A percentile compares a stretch with the other conserved stretches of the same genome.
Evolutionary conservation across 2,797 vertebrate species (phyloP).

Genomic region (Clangula hyemalis): DNA sequence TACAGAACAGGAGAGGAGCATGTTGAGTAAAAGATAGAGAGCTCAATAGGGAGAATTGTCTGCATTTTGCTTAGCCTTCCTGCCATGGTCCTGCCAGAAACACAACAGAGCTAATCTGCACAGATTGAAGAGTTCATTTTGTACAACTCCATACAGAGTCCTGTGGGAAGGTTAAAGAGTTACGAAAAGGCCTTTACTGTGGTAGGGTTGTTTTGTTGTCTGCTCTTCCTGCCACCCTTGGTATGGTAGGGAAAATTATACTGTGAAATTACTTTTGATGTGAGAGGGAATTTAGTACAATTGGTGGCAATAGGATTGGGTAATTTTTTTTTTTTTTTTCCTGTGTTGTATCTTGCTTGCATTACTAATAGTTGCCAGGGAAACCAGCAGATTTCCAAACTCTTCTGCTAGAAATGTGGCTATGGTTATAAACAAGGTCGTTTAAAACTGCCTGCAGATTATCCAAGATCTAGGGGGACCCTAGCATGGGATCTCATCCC

Average conservation of each 20-base stretch:
- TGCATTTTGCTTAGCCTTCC: background rate
- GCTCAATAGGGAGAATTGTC: background rate
- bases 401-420: background rate
- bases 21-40: background rate
- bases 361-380: slow-evolving; percentile 48
- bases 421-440: slow-evolving; percentile 15
- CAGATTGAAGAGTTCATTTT: background rate
- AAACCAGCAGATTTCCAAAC: slow-evolving; percentile 34
- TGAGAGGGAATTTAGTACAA: background rate
- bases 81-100: background rate
- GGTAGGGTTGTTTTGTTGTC: background rate
- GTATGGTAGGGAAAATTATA: background rate
- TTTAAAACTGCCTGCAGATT: background rate
- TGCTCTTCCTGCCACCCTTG: background rate
- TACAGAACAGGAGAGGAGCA: background rate
- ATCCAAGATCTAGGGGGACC: background rate
- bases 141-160: background rate
- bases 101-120: background rate
- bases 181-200: background rate
- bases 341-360: background rate
- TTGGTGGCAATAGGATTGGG: background rate
- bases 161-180: background rate
- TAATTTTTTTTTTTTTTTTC: background rate
- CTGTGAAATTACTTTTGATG: background rate
- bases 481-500: background rate